Evolutionary conservation across 2,888 invertebrate species (phyloP), one percentile per base, ranked within the genome.

Genomic region (Protophormia terraenovae): DNA sequence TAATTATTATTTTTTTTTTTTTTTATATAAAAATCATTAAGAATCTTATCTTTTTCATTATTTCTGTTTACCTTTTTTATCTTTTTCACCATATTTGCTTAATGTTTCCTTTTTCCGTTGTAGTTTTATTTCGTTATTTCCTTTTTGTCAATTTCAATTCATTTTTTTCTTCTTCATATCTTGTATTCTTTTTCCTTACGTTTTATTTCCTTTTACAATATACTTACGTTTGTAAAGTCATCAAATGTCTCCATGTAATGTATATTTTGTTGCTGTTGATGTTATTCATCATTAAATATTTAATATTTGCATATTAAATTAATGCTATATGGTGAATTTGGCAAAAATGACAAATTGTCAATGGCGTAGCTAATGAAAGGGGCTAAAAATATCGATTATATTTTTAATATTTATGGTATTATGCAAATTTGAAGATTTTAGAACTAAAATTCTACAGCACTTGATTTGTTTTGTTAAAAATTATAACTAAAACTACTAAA

Each of bases 281-380:
- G 77, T 64, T 67, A 72, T 77, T 78, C 66, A 77, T 62, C 72
- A 83, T 83, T 60, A 71, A 83, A 73, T 79, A 79, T 78, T 78
- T 78, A 78, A 78, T 78, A 78, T 78, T 58, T 73, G 50, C 53
- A 71, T 71, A n/a, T n/a, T n/a, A 71, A 78, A 60, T 53, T 67
- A 78, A 79, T 71, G 47, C 45, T 47, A 14, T 6, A 2, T 71
- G 22, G 16, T 27, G 29, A 64, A 77, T 24, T 50, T 35, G 19
- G 8, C 7, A 55, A 19, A 79, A 19, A 12, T 22, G 7, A 50
- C 38, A 41, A 73, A 41, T 38, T 12, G 14, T 8, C 10, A 62
- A 27, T 7, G 19, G 47, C 55, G 71, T 71, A 10, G 4, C 8
- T 69, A 5, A 3, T 19, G 27, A 10, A 14, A 29, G 53, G 16